These are phyloP conservation scores for Argynnis bischoffii DNA, from an alignment of 2,888 invertebrate genomes.

Conservation along the genomic window DNA sequence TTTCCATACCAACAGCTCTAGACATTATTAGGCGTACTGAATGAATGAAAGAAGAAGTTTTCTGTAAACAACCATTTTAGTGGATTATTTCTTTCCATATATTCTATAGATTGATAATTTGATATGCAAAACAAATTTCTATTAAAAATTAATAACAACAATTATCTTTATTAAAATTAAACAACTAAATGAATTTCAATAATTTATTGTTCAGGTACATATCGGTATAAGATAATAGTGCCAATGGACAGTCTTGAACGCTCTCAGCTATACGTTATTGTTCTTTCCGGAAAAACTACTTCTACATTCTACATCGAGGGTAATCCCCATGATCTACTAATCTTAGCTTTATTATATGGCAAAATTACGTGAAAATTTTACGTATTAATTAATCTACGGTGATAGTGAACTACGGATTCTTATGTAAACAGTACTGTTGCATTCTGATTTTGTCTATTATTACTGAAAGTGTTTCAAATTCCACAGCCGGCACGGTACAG, in stretches of 20 bases:
- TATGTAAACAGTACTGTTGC: neutral
- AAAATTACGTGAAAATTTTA: too few species aligned
- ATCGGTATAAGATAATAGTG: constrained; percentile 8
- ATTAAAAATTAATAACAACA: neutral
- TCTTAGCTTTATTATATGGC: too few species aligned
- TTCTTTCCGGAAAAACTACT: neutral
- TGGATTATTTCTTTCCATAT: neutral
- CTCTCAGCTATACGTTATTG: constrained; percentile 3
- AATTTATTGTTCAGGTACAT: constrained; percentile 41
- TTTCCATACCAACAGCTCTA: neutral
- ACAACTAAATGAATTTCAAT: constrained; percentile 24
- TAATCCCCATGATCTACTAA: too few species aligned
- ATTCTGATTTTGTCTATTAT: neutral
- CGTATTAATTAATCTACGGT: neutral
- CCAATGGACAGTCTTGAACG: constrained; percentile 2
- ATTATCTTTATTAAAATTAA: constrained; percentile 22
- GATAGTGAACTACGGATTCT: neutral
- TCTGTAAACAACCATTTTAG: neutral
- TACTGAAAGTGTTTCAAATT: neutral
- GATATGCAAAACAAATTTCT: neutral
- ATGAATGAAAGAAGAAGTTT: neutral
- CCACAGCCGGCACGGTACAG: too few species aligned
- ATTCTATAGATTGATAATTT: too few species aligned
- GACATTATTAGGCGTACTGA: neutral
- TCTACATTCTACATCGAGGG: neutral